Evolutionary conservation across 2,113 vertebrate species (phyloP), one percentile per base, ranked within the genome.

Genomic region (Struthidea cinerea): DNA sequence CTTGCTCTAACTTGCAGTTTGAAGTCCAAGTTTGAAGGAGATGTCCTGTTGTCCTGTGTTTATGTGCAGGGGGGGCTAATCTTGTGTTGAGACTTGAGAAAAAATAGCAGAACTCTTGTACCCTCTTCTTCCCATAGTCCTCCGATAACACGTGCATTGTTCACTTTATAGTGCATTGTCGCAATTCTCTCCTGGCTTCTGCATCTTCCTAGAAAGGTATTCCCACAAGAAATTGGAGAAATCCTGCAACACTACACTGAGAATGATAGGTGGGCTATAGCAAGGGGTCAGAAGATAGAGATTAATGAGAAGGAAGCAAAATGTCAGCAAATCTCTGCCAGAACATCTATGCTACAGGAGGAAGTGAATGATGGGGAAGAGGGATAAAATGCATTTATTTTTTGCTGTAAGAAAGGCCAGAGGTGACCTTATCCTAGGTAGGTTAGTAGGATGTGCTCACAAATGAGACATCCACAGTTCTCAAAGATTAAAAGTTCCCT

Each of bases 241-340:
- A 70, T 81, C 26, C 68, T 93, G 80, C 35, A 70, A 49, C 33
- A 20, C 11, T 81, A 11, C 16, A 12, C 50, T 50, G 42, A 87
- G 60, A 93, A 71, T 46, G n/a, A 76, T 86, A 92, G 91, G 89
- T 92, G 59, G 81, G 52, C 47, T 64, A 12, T 68, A 71, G 47
- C 3, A 9, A 33, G 22, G 33, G 8, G 5, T 64, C 4, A 6
- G 57, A 75, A 89, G 30, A 42, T 44, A 35, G 64, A 93, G 52
- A 71, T 89, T 74, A 68, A 93, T 64, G 65, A 77, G n/a, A 89
- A 89, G 87, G 77, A 97, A 94, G 61, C 27, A 93, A 93, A 79
- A 89, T 39, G 37, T 78, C 78, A 91, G 42, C 77, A 94, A 68
- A 89, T 59, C 69, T 81, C 39, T 70, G 47, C 23, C 39, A 87